Base-by-base conservation (phyloP, 2,113 vertebrate genomes). In the Menidia beryllina region DNA sequence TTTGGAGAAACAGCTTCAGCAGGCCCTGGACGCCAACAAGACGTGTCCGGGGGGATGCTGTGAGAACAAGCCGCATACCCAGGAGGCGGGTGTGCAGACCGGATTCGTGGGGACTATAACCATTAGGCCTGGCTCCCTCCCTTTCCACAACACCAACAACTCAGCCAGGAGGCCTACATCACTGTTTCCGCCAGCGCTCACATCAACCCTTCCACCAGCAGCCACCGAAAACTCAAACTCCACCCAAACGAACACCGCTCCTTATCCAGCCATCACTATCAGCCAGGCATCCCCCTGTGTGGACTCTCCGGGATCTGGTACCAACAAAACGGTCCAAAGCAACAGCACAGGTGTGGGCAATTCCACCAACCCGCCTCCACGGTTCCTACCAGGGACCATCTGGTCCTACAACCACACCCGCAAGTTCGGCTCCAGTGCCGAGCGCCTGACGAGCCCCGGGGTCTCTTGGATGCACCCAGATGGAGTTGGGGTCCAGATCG, bases 401-500 rank as follows among this genome's bases (percentile, higher is more conserved):
- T 98, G 97, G 96, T 97, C 96, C 75, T 98, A 95, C 93, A 97
- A 95, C 72, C 96, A 97, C 81, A 90, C 94, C n/a, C 95, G 96
- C 49, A 94, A 95, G 53, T 88, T 95, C 9, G 96, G 95, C 14
- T 86, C 95, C 0, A 93, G 95, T 20, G 86, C 93, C 1, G 97
- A 98, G 26, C 85, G 96, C n/a, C 89, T 96, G 82, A 94, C 96
- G 60, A 96, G 97, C 34, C 96, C 97, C 0, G 96, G 97, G 6
- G 94, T 97, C 69, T 97, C 97, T 26, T 99, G 97, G 97, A 85
- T 95, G 21, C 97, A 98, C 70, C 96, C 97, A 1, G 98, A 98
- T 38, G 98, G 98, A 6, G 97, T 99, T 5, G 97, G 98, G 3
- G 97, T 99, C 66, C 98, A 98, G 93, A 98, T 98, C 41, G 98